phyloP scores from a whole-genome alignment of 1,140 invertebrate species.

The Aphis gossypii region DNA sequence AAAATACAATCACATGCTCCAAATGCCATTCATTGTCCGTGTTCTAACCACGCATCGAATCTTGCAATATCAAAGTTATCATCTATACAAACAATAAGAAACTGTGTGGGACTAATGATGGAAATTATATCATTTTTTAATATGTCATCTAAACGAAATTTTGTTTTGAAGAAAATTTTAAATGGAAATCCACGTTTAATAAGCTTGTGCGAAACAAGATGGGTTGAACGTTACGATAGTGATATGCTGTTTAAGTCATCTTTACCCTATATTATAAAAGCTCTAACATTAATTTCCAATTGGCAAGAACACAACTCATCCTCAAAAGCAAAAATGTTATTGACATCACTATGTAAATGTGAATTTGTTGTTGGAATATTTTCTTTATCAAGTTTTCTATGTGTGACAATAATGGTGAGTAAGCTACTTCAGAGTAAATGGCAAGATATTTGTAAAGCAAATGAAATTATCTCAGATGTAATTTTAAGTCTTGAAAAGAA shows the following conservation, averaged over 20 bases:
- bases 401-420: conserved; percentile 9
- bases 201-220: no score
- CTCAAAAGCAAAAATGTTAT: conserved; percentile 16
- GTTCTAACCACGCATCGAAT: not conserved
- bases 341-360: conserved; percentile 9
- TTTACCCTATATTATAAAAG: not conserved
- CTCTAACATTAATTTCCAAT: conserved; percentile 19
- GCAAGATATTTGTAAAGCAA: conserved; percentile 8
- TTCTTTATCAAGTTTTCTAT: not conserved
- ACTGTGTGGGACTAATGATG: no score
- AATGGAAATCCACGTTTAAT: no score
- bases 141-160: no score
- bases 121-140: no score
- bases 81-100: no score
- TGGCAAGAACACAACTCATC: conserved; percentile 28
- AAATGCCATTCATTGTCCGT: no score
- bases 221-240: no score
- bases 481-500: conserved; percentile 2
- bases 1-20: no score
- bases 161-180: no score
- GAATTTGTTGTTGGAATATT: conserved; percentile 6
- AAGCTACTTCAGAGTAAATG: not conserved
- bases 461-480: not conserved
- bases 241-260: no score
- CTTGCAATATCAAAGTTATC: not conserved